Evolutionary conservation across 2,113 vertebrate species (phyloP).

Genomic region (Brachypodius melanocephalos): DNA sequence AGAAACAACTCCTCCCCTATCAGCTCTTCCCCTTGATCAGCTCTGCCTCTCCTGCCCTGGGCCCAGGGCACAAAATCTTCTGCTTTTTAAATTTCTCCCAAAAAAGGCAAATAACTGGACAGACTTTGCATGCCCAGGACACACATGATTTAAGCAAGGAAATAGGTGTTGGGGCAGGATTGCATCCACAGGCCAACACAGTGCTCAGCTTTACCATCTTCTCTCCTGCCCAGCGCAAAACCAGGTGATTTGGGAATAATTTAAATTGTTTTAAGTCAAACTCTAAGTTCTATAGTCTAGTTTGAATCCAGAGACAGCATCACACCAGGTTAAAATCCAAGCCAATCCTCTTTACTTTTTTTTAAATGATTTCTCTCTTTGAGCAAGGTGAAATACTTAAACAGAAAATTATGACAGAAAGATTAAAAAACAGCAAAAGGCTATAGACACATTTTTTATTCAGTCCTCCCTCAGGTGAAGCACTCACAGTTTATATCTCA

Average conservation of each 20-base stretch:
- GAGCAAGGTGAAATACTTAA: neutral
- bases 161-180: neutral
- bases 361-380: neutral
- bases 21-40: neutral
- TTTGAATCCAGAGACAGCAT: neutral
- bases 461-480: neutral
- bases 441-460: neutral
- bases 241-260: neutral
- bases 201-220: neutral
- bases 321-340: neutral
- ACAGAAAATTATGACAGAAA: neutral
- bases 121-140: neutral
- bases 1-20: constrained; percentile 18
- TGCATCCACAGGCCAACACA: fast-evolving
- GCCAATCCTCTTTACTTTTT: neutral
- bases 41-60: neutral
- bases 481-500: fast-evolving
- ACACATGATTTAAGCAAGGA: neutral
- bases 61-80: neutral
- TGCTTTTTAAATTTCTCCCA: neutral
- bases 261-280: neutral
- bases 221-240: neutral
- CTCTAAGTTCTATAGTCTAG: neutral
- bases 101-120: neutral
- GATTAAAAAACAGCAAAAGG: neutral